phyloP scores from a whole-genome alignment of 2,888 invertebrate species.

The Torymus auratus region DNA sequence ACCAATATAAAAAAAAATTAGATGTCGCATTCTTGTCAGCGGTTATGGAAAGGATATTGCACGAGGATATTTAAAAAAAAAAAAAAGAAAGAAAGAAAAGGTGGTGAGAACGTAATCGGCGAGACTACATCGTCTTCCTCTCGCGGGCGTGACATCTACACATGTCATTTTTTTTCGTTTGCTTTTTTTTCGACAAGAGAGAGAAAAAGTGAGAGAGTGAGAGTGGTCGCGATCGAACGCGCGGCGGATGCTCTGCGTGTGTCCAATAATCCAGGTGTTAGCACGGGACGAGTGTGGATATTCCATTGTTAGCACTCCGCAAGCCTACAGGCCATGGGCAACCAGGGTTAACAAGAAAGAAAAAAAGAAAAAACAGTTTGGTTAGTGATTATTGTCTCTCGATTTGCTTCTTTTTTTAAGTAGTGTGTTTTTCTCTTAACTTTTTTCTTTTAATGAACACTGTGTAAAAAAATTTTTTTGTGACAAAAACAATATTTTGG shows the following conservation, averaged over 20 bases:
- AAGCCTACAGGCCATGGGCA: constrained; percentile 82
- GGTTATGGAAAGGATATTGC: neutral
- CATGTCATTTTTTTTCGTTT: constrained; percentile 11
- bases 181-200: constrained; percentile 43
- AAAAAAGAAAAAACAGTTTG: constrained; percentile 82
- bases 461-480: constrained; percentile 24
- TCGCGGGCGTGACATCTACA: constrained; percentile 6
- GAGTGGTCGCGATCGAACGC: constrained; percentile 58
- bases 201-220: constrained; percentile 58
- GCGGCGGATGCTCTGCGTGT: constrained; percentile 64
- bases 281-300: constrained; percentile 75
- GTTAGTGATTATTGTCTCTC: constrained; percentile 78
- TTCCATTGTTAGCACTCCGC: constrained; percentile 84
- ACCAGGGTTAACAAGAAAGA: constrained; percentile 83
- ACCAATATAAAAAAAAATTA: neutral
- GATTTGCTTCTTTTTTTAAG: constrained; percentile 67
- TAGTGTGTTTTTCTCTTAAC: constrained; percentile 27
- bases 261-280: constrained; percentile 77
- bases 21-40: constrained; percentile 33
- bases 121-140: constrained; percentile 25
- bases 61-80: constrained; percentile 17
- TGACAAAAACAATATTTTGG: neutral
- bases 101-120: constrained; percentile 41
- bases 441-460: constrained; percentile 4
- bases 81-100: constrained; percentile 45